Percentiles rank a stretch among this genome's conserved stretches.
phyloP scores from a whole-genome alignment of 2,113 vertebrate species.

The Erythrocebus patas region DNA sequence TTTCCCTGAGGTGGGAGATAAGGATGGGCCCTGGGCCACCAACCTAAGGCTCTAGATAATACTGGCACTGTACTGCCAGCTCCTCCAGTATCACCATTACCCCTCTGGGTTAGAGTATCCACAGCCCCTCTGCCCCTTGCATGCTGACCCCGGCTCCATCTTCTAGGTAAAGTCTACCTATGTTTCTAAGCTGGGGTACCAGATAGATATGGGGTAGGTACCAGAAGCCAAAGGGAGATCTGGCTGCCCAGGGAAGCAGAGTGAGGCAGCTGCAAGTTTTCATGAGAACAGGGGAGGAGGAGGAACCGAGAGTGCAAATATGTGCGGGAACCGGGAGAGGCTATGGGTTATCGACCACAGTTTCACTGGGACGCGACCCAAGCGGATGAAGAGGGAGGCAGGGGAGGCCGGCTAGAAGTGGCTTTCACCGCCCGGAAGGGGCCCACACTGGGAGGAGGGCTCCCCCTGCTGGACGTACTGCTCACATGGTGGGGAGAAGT shows the following conservation, averaged over 20 bases:
- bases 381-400: not conserved
- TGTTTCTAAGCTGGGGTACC: not conserved
- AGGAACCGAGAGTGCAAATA: conserved; percentile 22
- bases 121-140: not conserved
- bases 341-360: conserved; percentile 40
- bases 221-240: not conserved
- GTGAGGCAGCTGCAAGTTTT: not conserved
- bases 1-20: not conserved
- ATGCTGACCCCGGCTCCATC: not conserved
- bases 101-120: not conserved
- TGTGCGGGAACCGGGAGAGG: conserved; percentile 47
- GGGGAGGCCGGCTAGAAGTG: not conserved
- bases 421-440: not conserved
- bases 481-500: not conserved
- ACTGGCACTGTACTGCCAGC: not conserved
- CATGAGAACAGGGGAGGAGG: not conserved
- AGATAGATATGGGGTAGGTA: not conserved
- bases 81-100: not conserved
- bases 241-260: not conserved
- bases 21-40: not conserved
- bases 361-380: conserved; percentile 75
- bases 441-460: not conserved
- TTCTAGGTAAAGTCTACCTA: not conserved
- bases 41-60: not conserved
- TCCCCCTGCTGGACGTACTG: conserved; percentile 40